Conservation (phyloP, 2,797 vertebrate species). For the Jordanella pulchra region DNA sequence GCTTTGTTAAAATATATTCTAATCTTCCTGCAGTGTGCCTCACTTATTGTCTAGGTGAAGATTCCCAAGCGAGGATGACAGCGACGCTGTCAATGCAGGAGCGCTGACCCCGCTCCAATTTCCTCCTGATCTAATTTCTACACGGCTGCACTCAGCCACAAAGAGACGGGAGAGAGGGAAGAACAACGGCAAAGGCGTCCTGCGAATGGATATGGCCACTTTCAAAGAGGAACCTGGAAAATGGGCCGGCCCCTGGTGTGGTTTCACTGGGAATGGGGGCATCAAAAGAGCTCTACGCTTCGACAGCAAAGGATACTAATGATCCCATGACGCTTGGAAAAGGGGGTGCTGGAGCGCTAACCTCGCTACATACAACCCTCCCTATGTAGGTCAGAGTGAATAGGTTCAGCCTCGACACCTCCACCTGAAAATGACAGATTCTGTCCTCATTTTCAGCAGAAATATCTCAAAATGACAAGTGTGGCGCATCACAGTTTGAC, state of each 20-base stretch:
- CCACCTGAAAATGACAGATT: constrained; percentile 71
- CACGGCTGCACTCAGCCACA: constrained; percentile 52
- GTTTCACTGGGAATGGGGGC: constrained; percentile 55
- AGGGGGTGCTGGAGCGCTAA: constrained; percentile 63
- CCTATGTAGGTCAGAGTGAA: constrained; percentile 79
- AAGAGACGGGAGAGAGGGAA: constrained; percentile 12
- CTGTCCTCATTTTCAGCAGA: constrained; percentile 55
- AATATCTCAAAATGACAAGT: constrained; percentile 50
- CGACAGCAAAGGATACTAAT: constrained; percentile 66
- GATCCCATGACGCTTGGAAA: constrained; percentile 66
- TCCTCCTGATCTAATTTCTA: constrained; percentile 63
- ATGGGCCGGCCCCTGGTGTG: constrained; percentile 53
- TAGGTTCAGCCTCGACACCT: constrained; percentile 70
- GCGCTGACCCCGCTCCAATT: constrained; percentile 69
- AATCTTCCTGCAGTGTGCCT: constrained; percentile 50
- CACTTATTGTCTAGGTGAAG: constrained; percentile 55
- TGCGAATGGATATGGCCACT: constrained; percentile 68
- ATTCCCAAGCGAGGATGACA: constrained; percentile 55
- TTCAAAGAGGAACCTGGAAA: constrained; percentile 60
- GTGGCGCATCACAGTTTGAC: constrained; percentile 32
- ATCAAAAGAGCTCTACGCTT: constrained; percentile 58
- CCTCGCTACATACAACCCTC: constrained; percentile 63
- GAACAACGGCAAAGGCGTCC: constrained; percentile 33
- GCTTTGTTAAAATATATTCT: constrained; percentile 58
- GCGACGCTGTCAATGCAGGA: constrained; percentile 19